phyloP scores from a whole-genome alignment of 64 coral and sea anemone species.

The Orbicella faveolata region DNA sequence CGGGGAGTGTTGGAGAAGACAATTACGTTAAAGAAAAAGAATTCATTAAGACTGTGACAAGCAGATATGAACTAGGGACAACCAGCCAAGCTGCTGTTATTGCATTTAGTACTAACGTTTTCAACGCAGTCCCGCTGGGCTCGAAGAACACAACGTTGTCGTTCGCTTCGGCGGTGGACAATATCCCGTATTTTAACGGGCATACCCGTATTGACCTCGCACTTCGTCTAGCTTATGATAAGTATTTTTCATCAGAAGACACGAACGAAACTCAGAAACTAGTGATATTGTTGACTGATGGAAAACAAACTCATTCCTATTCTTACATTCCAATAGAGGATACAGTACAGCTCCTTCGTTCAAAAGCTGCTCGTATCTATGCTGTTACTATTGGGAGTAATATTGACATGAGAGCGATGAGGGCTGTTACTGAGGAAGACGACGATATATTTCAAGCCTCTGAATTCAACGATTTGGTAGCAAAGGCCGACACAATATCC shows the following conservation, averaged over 20 bases:
- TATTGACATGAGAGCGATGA: neutral
- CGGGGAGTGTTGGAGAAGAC: neutral
- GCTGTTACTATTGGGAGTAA: neutral
- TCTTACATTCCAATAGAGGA: neutral
- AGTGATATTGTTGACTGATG: conserved; percentile 8
- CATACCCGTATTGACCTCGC: neutral
- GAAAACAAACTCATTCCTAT: too few relatives aligned
- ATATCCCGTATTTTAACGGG: neutral
- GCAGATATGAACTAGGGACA: neutral
- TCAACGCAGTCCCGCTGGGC: neutral
- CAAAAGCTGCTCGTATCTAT: neutral
- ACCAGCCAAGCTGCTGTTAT: neutral
- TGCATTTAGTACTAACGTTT: neutral
- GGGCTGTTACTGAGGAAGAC: neutral
- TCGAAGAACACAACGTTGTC: neutral
- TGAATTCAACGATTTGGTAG: conserved; percentile 4
- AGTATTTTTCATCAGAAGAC: neutral
- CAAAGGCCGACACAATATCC: neutral
- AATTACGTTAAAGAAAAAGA: conserved; percentile 13
- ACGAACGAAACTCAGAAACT: conserved; percentile 7
- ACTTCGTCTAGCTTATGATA: neutral
- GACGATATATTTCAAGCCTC: neutral
- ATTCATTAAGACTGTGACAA: neutral
- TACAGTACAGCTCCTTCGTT: neutral
- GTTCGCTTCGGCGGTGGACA: neutral